phyloP scores from a whole-genome alignment of 2,888 invertebrate species.

The Ametastegia equiseti region DNA sequence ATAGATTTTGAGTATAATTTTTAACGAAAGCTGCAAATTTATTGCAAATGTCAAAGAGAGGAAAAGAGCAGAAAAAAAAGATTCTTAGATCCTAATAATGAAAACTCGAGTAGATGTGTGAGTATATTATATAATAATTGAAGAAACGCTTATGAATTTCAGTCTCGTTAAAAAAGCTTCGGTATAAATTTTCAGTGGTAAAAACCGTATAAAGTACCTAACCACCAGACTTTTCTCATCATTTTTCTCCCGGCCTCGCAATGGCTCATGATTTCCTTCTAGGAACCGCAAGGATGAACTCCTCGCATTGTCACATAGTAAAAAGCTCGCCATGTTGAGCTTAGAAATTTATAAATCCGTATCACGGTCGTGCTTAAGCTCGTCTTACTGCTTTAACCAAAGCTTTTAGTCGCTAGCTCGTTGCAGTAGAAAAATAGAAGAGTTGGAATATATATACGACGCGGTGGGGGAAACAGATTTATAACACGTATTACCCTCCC shows the following conservation, averaged over 20 bases:
- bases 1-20: no score
- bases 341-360: constrained; percentile 32
- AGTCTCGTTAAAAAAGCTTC: background rate
- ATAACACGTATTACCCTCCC: background rate
- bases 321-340: background rate
- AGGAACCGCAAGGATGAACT: background rate
- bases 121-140: background rate
- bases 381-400: constrained; percentile 25
- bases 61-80: background rate
- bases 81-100: background rate
- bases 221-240: background rate
- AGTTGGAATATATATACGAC: background rate
- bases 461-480: background rate
- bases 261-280: constrained; percentile 8
- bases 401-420: background rate
- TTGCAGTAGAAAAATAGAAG: background rate
- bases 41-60: background rate
- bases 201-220: no score
- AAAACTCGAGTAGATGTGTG: background rate
- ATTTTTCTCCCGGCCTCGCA: background rate
- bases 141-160: background rate
- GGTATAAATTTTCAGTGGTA: background rate
- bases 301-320: background rate
- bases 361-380: constrained; percentile 19
- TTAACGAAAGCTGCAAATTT: no score